Evolutionary conservation across 2,888 invertebrate genomes (phyloP).

Genomic region (Hypomecis atomaria): DNA sequence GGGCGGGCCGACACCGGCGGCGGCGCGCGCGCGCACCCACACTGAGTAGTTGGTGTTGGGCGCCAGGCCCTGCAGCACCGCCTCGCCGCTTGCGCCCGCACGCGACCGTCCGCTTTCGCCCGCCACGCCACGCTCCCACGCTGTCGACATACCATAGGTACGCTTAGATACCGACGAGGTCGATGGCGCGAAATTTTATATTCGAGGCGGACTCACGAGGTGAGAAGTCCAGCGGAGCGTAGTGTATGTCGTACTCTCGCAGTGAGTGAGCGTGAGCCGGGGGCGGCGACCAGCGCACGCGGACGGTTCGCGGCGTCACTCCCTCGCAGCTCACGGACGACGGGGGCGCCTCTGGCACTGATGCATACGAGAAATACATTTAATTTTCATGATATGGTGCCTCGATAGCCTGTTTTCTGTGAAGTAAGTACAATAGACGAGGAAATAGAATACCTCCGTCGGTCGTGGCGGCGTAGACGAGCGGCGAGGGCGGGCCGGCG

Average conservation of each 20-base stretch:
- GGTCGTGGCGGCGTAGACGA: slow-evolving; percentile 89
- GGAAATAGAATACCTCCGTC: slow-evolving; percentile 86
- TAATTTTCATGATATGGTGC: background rate
- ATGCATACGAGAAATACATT: background rate
- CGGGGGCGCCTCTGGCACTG: slow-evolving; percentile 89
- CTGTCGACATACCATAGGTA: background rate
- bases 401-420: background rate
- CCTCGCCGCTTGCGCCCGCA: slow-evolving; percentile 51
- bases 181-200: too few relatives aligned
- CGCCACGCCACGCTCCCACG: slow-evolving; percentile 38
- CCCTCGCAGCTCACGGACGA: slow-evolving; percentile 88
- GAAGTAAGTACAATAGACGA: too few relatives aligned
- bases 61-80: slow-evolving; percentile 88
- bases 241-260: slow-evolving; percentile 92
- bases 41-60: slow-evolving; percentile 94
- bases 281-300: slow-evolving; percentile 88
- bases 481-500: slow-evolving; percentile 90
- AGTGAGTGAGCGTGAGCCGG: slow-evolving; percentile 86
- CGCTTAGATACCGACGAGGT: background rate
- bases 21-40: slow-evolving; percentile 90
- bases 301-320: slow-evolving; percentile 88
- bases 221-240: slow-evolving; percentile 80
- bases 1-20: slow-evolving; percentile 90
- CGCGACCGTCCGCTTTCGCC: slow-evolving; percentile 44
- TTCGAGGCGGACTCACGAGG: slow-evolving; percentile 49